Evolutionary conservation across 2,113 vertebrate species (phyloP).

Genomic region (Hippocampus barbouri): DNA sequence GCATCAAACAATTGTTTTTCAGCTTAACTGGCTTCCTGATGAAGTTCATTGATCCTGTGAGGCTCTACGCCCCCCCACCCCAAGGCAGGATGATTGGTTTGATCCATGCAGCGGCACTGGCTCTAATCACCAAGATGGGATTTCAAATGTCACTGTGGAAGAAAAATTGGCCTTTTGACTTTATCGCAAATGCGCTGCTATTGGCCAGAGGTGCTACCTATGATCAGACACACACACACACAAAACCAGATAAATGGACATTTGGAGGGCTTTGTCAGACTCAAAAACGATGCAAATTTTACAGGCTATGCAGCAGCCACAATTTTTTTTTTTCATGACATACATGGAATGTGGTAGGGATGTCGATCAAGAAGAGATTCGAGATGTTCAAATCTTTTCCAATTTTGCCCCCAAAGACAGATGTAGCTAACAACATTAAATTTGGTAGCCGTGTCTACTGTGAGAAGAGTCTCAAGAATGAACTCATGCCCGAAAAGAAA

Average conservation of each 20-base stretch:
- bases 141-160: constrained; percentile 55
- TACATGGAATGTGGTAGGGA: not conserved
- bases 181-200: constrained; percentile 55
- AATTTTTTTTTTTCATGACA: not conserved
- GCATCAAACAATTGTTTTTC: constrained; percentile 57
- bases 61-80: constrained; percentile 19
- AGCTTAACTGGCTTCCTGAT: constrained; percentile 55
- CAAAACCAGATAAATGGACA: not conserved
- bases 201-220: constrained; percentile 36
- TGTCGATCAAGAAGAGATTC: not conserved
- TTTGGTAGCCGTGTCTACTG: too few species aligned
- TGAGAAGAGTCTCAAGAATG: not conserved
- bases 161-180: constrained; percentile 61
- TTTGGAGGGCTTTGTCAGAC: not conserved
- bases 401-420: too few species aligned
- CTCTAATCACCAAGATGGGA: constrained; percentile 63
- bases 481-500: not conserved
- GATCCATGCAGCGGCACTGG: constrained; percentile 50
- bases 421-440: too few species aligned
- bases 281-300: not conserved
- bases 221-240: constrained; percentile 28
- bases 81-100: constrained; percentile 47
- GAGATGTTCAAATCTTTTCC: too few species aligned
- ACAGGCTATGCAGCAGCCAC: not conserved
- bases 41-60: constrained; percentile 62